These are phyloP conservation scores for Periphyllus acericola DNA, from an alignment of 2,888 invertebrate species.

Conservation along the genomic window DNA sequence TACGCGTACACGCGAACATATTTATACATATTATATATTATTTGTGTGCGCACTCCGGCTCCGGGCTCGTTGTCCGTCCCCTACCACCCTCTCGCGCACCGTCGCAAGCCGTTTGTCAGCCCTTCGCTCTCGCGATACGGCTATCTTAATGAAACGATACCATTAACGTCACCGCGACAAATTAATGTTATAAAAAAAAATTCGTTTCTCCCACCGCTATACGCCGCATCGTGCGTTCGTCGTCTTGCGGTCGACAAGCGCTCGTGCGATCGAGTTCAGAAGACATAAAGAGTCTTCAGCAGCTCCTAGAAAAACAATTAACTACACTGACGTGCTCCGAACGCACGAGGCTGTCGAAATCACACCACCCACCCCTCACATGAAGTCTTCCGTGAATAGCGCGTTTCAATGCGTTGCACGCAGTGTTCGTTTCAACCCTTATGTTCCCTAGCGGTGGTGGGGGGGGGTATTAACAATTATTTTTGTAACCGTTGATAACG, in stretches of 20 bases:
- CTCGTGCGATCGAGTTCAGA: not conserved
- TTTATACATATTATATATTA: not conserved
- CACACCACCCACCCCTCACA: too few species aligned
- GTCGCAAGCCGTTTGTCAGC: conserved; percentile 38
- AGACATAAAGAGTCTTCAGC: not conserved
- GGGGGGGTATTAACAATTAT: too few species aligned
- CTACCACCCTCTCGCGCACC: too few species aligned
- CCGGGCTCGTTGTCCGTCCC: not conserved
- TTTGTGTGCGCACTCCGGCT: not conserved
- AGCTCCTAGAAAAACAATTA: not conserved
- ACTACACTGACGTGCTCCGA: not conserved
- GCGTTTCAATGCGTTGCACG: too few species aligned
- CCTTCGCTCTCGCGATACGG: not conserved
- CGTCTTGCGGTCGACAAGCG: not conserved
- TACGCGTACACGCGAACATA: not conserved
- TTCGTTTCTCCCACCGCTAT: not conserved
- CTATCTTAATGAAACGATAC: conserved; percentile 7
- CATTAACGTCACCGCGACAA: not conserved
- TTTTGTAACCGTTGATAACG: too few species aligned
- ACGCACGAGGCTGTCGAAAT: not conserved
- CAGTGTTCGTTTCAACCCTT: too few species aligned
- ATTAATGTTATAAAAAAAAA: not conserved
- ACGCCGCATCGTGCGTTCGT: not conserved
- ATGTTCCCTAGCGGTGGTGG: too few species aligned
- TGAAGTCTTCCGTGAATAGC: too few species aligned